Evolutionary conservation across 2,113 vertebrate species (phyloP).

Genomic region (Python bivittatus): DNA sequence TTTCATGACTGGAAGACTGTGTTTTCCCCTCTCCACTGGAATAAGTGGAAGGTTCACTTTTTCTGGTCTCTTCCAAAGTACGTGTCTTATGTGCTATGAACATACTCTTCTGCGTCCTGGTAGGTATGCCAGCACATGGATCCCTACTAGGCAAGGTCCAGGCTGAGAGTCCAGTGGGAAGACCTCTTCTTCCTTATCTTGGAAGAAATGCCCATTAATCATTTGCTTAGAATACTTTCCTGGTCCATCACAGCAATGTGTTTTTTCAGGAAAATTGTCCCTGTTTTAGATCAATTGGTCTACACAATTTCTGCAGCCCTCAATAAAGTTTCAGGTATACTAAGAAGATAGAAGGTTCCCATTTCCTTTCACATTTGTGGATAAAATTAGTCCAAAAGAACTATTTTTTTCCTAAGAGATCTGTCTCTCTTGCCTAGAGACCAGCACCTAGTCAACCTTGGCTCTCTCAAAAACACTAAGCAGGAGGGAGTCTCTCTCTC

Average conservation of each 20-base stretch:
- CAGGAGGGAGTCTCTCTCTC: neutral
- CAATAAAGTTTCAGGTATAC: neutral
- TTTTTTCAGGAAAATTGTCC: neutral
- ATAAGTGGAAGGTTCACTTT: neutral
- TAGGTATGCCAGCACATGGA: neutral
- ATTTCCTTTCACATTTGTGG: neutral
- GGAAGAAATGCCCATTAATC: neutral
- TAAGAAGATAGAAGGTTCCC: neutral
- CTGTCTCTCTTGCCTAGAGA: neutral
- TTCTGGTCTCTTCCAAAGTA: neutral
- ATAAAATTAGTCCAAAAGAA: neutral
- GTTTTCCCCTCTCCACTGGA: neutral
- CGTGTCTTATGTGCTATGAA: rapidly evolving
- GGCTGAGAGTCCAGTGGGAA: neutral
- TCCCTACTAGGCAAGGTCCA: neutral
- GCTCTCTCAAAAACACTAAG: neutral
- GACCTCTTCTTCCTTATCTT: neutral
- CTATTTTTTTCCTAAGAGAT: neutral
- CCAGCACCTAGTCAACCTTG: neutral
- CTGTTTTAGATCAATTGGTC: neutral
- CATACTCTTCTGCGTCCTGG: neutral
- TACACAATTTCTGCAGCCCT: neutral
- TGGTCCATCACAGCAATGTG: neutral
- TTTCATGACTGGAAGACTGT: neutral
- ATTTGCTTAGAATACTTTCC: neutral